These are phyloP conservation scores for Lethenteron camtschaticum DNA, from an alignment of 2,113 vertebrate genomes.

Conservation along the genomic window DNA sequence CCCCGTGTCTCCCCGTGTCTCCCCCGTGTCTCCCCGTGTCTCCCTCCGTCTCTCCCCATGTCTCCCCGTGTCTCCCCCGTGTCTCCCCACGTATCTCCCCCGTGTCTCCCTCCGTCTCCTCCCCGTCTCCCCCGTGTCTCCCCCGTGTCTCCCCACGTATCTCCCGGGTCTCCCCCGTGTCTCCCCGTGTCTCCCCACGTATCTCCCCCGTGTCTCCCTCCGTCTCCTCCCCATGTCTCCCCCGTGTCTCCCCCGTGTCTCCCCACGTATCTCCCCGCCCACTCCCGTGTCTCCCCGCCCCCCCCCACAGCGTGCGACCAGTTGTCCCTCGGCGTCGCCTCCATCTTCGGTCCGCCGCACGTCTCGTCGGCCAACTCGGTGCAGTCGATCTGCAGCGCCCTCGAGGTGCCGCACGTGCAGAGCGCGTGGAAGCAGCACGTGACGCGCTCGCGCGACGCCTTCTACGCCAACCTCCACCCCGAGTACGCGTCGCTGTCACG, in stretches of 20 bases:
- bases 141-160: not conserved
- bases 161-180: not conserved
- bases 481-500: slow-evolving; percentile 76
- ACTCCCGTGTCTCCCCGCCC: slow-evolving; percentile 20
- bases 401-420: slow-evolving; percentile 93
- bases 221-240: too few relatives aligned
- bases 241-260: not conserved
- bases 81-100: not conserved
- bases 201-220: not conserved
- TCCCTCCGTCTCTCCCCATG: too few relatives aligned
- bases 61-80: not conserved
- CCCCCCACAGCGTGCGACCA: slow-evolving; percentile 66
- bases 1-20: not conserved
- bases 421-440: slow-evolving; percentile 99
- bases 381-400: slow-evolving; percentile 91
- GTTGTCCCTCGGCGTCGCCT: slow-evolving; percentile 89
- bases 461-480: slow-evolving; percentile 89
- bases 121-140: not conserved
- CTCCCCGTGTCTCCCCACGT: not conserved
- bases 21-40: not conserved
- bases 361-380: slow-evolving; percentile 96
- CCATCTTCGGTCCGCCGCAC: slow-evolving; percentile 92
- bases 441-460: slow-evolving; percentile 83
- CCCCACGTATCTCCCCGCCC: not conserved
- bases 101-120: too few relatives aligned